Evolutionary conservation across 1,140 invertebrate genomes (phyloP), one percentile per base, ranked within the genome.

Genomic region (Papilio helenus): DNA sequence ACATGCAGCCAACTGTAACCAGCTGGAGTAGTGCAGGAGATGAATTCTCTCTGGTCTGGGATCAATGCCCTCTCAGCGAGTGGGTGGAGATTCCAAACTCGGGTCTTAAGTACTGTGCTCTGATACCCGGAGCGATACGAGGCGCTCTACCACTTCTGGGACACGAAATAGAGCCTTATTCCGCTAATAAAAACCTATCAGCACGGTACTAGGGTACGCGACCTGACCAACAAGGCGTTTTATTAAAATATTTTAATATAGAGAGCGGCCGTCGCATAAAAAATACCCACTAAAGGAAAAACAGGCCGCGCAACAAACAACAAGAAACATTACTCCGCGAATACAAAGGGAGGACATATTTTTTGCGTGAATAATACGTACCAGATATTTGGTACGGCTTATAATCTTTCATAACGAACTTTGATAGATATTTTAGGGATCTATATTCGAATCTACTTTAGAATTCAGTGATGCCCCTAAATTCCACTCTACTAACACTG

Each of bases 11-110:
- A 9, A 97, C 97, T 5, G 97, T 99, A 2, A 97, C 97, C 0
- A 99, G 99, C 88, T 99, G 99, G 99, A 99, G 97, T 86, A 95
- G 97, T 72, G 96, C 97, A 9, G 98, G 97, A 5, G 99, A 99
- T 95, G 99, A 99, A 95, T 99, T 99, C 95, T 99, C 99, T 0
- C 95, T 99, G 3, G 96, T 98, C 1, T 97, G 99, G 91, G 99
- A 99, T 83, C 96, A 97, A 46, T 99, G 99, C 95, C 99, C 99
- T 0, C 92, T 99, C 18, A 98, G 98, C n/a, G 99, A 99, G 93
- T 99, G 99, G 96, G 99, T 99, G 5, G 99, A 99, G 95, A 95
- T 99, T 84, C 99, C 99, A 7, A 98, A 98, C 10, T 98, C 99
- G 89, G 95, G 98, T 72, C 95, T 99, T 0, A 98, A 98, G 88